phyloP scores from a whole-genome alignment of 2,797 vertebrate genomes.

The Brachymystax lenok region DNA sequence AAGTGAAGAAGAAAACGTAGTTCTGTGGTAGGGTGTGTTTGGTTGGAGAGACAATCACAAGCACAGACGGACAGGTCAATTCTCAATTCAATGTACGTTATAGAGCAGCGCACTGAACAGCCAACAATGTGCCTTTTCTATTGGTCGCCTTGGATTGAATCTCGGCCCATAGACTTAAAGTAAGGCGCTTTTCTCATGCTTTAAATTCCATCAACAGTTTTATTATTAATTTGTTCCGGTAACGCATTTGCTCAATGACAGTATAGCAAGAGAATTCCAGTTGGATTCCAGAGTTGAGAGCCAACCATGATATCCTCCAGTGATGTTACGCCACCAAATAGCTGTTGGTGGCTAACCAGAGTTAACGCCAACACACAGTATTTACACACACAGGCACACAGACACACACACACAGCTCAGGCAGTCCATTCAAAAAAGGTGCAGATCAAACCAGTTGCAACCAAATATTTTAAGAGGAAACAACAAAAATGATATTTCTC shows the following conservation, averaged over 20 bases:
- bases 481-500: not conserved
- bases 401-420: not conserved
- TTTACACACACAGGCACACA: not conserved
- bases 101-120: too few relatives aligned
- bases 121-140: too few relatives aligned
- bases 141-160: too few relatives aligned
- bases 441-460: conserved; percentile 18
- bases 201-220: conserved; percentile 13
- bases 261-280: conserved; percentile 5
- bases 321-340: not conserved
- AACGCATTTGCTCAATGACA: not conserved
- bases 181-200: not conserved
- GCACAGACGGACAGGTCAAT: too few relatives aligned
- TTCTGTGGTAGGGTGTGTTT: too few relatives aligned
- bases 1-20: too few relatives aligned
- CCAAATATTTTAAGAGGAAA: conserved; percentile 7
- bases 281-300: not conserved
- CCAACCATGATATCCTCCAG: not conserved
- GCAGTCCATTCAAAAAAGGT: conserved; percentile 23
- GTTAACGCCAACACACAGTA: not conserved
- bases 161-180: not conserved
- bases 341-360: not conserved
- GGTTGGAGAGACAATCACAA: too few relatives aligned
- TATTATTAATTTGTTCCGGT: conserved; percentile 15
- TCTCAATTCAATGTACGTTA: too few relatives aligned